Evolutionary conservation across 2,888 invertebrate species (phyloP), one percentile per base, ranked within the genome.

Genomic region (Drosophila borealis): DNA sequence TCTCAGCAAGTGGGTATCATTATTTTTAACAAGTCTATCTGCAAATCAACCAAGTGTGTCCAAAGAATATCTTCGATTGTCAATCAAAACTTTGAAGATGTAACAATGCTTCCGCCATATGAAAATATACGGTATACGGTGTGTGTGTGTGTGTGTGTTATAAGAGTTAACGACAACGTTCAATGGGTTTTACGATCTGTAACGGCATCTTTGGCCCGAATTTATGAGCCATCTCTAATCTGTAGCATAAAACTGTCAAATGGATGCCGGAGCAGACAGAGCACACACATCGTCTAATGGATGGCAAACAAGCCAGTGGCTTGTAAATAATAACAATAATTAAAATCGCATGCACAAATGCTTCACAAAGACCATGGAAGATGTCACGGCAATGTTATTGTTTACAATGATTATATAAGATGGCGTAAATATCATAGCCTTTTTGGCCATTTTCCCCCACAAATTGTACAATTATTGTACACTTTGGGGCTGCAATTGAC

Each of bases 341-440:
- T 85, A 85, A 79, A 81, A 80, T 82, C 74, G 79, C 82, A 82
- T 84, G 77, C 82, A 56, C 82, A 82, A 84, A 78, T 80, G 85
- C 71, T 70, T 53, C 56, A 69, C 66, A 62, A 63, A 69, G 68
- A 25, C 62, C 69, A 72, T 56, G 54, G 36, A 59, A 66, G 70
- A 80, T 81, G 78, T 56, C 70, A 62, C 57, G 66, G 70, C 62
- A 53, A 48, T 54, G 46, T 66, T 74, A 75, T 70, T 72, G 72
- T 74, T 60, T 57, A 49, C 57, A 37, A 44, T 49, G 57, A 17
- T 83, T 80, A 70, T 66, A 77, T 74, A 74, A 81, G 50, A 61
- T 69, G 62, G 17, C 63, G 29, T 10, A 50, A 50, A 51, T 55
- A 29, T 39, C 49, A 37, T 34, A 19, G 34, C 39, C 25, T 55